Evolutionary conservation across 2,888 invertebrate species (phyloP).

Genomic region (Alsophila aescularia): DNA sequence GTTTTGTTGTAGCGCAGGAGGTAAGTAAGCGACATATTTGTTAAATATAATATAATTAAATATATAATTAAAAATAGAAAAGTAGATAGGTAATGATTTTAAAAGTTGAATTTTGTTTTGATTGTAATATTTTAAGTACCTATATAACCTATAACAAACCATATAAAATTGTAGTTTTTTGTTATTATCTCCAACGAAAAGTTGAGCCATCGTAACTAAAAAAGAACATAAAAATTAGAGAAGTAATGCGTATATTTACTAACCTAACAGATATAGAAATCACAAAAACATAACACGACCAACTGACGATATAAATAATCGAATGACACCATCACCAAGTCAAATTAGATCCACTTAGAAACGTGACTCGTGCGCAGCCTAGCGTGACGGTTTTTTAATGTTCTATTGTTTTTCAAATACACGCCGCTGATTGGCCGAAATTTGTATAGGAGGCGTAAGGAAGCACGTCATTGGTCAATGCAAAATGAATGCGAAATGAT

Average conservation of each 20-base stretch:
- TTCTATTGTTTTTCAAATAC: conserved; percentile 83
- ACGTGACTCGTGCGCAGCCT: conserved; percentile 63
- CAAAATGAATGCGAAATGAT: conserved; percentile 76
- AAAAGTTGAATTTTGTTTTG: too few species aligned
- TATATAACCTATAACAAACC: too few species aligned
- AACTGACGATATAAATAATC: conserved; percentile 36
- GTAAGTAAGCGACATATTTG: too few species aligned
- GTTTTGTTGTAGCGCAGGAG: conserved; percentile 29
- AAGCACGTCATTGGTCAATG: conserved; percentile 62
- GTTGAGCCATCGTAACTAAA: too few species aligned
- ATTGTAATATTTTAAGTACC: too few species aligned
- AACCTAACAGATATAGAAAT: conserved; percentile 3
- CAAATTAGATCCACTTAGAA: conserved; percentile 55
- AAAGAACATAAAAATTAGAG: too few species aligned
- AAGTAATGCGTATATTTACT: too few species aligned
- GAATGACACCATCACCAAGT: conserved; percentile 39
- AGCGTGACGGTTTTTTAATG: conserved; percentile 80
- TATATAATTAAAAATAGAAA: not conserved
- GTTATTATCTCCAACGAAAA: too few species aligned
- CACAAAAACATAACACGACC: conserved; percentile 6
- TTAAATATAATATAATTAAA: not conserved
- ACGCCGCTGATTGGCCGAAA: conserved; percentile 62
- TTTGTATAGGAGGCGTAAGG: conserved; percentile 64
- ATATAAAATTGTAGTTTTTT: too few species aligned
- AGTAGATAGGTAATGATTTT: too few species aligned